Base-by-base conservation (phyloP, 2,797 vertebrate species). In the Acanthurus tractus region DNA sequence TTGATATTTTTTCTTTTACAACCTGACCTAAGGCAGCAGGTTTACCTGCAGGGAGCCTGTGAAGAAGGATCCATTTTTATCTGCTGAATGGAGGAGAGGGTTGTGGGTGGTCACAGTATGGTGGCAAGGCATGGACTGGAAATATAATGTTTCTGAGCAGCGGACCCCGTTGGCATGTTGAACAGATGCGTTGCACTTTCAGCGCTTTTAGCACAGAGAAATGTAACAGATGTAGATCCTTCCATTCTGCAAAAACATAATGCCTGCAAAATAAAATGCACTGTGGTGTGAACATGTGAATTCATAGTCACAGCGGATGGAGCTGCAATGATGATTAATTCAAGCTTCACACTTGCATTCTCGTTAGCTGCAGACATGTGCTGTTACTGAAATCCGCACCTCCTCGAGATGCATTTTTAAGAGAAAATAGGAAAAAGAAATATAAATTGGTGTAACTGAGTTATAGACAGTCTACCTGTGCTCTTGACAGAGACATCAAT, bases 391-490 rank as follows among this genome's bases (percentile, higher is more conserved):
- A 59, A 59, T 46, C 44, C 9, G 4, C 14, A 34, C 29, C 7
- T 50, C 17, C 36, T 46, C 42, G 11, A 34, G 18, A 53, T 18
- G 20, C 34, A 55, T 82, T 77, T 58, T 49, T 18, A 14, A 34
- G 34, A 62, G 63, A 48, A 53, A 50, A 70, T 4, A 20, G 17
- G 15, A 59, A 5, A 29, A 62, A 45, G 57, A 64, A 14, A 55
- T 49, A 74, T 69, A 76, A 82, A 76, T 78, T 54, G 50, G 18
- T 61, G 12, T 74, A 73, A 80, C 52, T 46, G 58, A 15, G 42
- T 53, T 76, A 82, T 80, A 79, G 77, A 70, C 67, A 74, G 54
- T 73, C 44, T 52, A 84, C 79, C 86, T 88, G 72, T 50, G 45
- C 64, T 76, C 18, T 49, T 84, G 50, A 77, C 52, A 52, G 74